Conservation (phyloP, 1,140 invertebrate species). For the Anastatus disparis region DNA sequence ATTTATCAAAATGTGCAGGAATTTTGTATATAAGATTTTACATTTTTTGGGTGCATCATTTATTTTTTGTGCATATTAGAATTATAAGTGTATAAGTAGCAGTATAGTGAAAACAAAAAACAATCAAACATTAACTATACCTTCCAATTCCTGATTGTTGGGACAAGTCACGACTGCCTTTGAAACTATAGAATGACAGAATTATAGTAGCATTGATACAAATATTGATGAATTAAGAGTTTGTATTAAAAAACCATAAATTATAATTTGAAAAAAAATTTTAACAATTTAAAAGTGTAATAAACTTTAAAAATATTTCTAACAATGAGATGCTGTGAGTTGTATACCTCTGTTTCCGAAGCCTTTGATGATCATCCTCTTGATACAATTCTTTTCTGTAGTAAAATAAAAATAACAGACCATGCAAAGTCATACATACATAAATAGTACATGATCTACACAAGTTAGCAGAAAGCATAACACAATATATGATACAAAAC, state of each 20-base stretch:
- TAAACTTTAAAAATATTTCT: too few species aligned
- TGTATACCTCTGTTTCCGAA: constrained; percentile 61
- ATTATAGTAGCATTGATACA: constrained; percentile 23
- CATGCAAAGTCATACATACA: constrained; percentile 56
- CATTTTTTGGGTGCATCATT: too few species aligned
- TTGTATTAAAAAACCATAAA: constrained; percentile 4
- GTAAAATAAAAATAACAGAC: constrained; percentile 46
- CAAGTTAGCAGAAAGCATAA: constrained; percentile 25
- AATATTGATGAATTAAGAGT: neutral
- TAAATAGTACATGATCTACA: constrained; percentile 18
- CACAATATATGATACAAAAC: neutral
- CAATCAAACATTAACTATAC: constrained; percentile 42
- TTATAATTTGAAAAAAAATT: neutral
- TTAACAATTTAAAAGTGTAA: too few species aligned
- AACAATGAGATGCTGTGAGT: too few species aligned
- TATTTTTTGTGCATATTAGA: neutral
- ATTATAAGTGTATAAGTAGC: neutral
- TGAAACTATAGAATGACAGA: constrained; percentile 50
- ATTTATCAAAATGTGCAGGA: too few species aligned
- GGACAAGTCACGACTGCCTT: constrained; percentile 53
- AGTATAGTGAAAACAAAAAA: neutral
- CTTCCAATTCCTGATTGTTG: constrained; percentile 50
- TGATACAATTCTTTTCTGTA: constrained; percentile 62
- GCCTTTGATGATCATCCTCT: constrained; percentile 55
- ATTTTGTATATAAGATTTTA: too few species aligned